These are phyloP conservation scores for Zophobas atratus DNA, from an alignment of 1,140 invertebrate genomes.

Conservation along the genomic window DNA sequence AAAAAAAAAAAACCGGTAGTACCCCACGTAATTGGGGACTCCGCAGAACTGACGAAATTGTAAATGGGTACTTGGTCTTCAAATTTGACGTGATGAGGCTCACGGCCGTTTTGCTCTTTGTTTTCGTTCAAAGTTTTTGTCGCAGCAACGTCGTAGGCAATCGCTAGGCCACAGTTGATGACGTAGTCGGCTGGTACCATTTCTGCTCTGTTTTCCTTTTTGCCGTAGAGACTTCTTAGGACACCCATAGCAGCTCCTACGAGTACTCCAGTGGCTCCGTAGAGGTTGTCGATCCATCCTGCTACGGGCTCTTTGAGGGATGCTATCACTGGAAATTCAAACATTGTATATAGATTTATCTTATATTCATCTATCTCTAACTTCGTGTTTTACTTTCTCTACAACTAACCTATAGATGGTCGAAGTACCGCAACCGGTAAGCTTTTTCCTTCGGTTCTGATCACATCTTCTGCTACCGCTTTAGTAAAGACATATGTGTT, in stretches of 20 bases:
- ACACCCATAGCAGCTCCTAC: conserved; percentile 76
- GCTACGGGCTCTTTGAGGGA: conserved; percentile 71
- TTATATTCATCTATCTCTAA: neutral
- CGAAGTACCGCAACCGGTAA: conserved; percentile 80
- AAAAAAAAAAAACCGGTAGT: neutral
- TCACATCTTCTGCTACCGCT: conserved; percentile 82
- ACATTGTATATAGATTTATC: neutral
- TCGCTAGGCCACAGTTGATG: conserved; percentile 78
- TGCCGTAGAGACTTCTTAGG: conserved; percentile 74
- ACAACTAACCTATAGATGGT: conserved; percentile 70
- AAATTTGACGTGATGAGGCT: conserved; percentile 50
- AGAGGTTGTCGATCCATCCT: conserved; percentile 87
- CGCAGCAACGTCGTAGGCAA: conserved; percentile 76
- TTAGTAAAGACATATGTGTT: conserved; percentile 92
- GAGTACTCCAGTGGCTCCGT: conserved; percentile 79
- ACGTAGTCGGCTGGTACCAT: conserved; percentile 83
- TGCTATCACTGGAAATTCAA: conserved; percentile 69
- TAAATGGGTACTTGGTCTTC: conserved; percentile 56
- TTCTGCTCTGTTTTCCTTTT: conserved; percentile 73
- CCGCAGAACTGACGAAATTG: conserved; percentile 57
- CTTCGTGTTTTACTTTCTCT: neutral
- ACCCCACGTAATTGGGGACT: conserved; percentile 60
- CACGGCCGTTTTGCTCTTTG: conserved; percentile 48
- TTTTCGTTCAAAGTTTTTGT: conserved; percentile 65
- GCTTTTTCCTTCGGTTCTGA: conserved; percentile 70